Evolutionary conservation across 1,140 invertebrate genomes (phyloP), one percentile per base, ranked within the genome.

Genomic region (Drosophila orena): DNA sequence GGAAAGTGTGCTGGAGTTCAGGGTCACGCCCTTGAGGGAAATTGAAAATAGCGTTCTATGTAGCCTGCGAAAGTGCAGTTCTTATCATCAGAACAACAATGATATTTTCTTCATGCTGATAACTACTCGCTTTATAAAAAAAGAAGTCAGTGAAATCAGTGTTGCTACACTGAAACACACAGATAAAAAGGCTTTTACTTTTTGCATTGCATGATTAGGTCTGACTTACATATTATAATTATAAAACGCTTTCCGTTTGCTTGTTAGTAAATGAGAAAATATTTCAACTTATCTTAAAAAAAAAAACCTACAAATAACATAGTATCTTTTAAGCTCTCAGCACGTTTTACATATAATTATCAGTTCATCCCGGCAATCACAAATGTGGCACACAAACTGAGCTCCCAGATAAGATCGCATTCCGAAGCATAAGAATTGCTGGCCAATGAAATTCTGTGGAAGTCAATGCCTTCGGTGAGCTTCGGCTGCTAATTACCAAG

Each of bases 31-130:
- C n/a, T 47, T 47, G 46, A 47, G 8, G 49, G 56, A 10, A 27
- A 17, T 1, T 15, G 30, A 4, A 20, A 22, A 24, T 42, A 43
- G n/a, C n/a, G n/a, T n/a, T n/a, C n/a, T n/a, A n/a, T n/a, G n/a
- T n/a, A n/a, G 12, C 34, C 15, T 40, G 47, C 30, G 76, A 79
- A 80, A 79, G 77, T 79, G 70, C 77, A 64, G 70, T 58, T 37
- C 60, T 78, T 56, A 55, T 43, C 50, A 30, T 8, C 15, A 40
- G n/a, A 30, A n/a, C 2, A 35, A n/a, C 17, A 10, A 12, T 14
- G 8, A 22, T 10, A 61, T 20, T 37, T 46, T 10, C 0, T 17
- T 34, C 17, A 12, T 47, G 42, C 14, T 2, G 0, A 47, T 43
- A 10, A n/a, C 14, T 42, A 15, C 22, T 44, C 50, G 10, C 17